phyloP scores from a whole-genome alignment of 1,140 invertebrate genomes.

The Cydia splendana region DNA sequence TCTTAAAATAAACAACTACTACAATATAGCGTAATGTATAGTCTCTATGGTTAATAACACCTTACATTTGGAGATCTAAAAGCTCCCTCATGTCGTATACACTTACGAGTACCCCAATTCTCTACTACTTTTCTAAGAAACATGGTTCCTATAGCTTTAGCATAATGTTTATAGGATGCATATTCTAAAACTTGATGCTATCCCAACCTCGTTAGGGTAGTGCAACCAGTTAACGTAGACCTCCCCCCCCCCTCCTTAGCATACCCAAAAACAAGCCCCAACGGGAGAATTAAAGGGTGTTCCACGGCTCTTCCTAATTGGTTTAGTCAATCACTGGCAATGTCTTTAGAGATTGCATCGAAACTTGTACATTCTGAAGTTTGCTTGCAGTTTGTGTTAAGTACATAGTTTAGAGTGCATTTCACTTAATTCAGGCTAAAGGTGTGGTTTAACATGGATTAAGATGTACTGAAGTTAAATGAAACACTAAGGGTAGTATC shows the following conservation, averaged over 20 bases:
- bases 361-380: slow-evolving; percentile 30
- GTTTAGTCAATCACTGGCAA: slow-evolving; percentile 22
- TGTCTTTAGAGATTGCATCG: slow-evolving; percentile 31
- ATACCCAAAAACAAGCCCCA: neutral
- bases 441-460: slow-evolving; percentile 17
- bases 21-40: too few species aligned
- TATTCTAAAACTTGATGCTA: slow-evolving; percentile 26
- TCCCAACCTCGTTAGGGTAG: slow-evolving; percentile 14
- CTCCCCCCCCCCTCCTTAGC: neutral
- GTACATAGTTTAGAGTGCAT: slow-evolving; percentile 25
- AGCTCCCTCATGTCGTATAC: neutral
- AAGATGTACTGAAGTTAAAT: slow-evolving; percentile 16
- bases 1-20: too few species aligned
- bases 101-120: neutral
- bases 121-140: neutral
- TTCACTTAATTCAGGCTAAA: slow-evolving; percentile 23
- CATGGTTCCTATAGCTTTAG: neutral
- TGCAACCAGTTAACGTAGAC: neutral
- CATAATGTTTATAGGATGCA: slow-evolving; percentile 19
- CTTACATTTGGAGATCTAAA: neutral
- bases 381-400: slow-evolving; percentile 31
- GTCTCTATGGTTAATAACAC: too few species aligned
- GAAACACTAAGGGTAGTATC: slow-evolving; percentile 30
- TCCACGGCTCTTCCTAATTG: neutral
- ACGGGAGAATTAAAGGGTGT: neutral